These are phyloP conservation scores for Heliangelus exortis DNA, from an alignment of 2,797 vertebrate genomes.

Conservation along the genomic window DNA sequence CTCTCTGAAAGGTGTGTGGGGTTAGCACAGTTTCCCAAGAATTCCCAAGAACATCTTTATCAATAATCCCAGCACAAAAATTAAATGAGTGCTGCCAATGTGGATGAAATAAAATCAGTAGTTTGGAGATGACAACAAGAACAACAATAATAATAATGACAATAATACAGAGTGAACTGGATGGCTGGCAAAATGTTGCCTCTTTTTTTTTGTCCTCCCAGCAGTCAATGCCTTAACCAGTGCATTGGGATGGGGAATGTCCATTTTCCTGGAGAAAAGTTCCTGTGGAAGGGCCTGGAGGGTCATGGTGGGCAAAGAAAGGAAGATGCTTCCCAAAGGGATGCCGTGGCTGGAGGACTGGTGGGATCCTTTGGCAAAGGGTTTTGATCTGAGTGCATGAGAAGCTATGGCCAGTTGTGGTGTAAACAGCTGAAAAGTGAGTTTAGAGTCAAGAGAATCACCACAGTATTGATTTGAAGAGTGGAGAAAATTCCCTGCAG, in stretches of 20 bases:
- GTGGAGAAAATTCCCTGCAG: slow-evolving; percentile 36
- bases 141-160: not conserved
- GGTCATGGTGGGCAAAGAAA: not conserved
- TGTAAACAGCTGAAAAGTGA: not conserved
- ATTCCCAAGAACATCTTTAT: not conserved
- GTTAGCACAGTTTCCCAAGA: not conserved
- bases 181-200: not conserved
- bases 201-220: not conserved
- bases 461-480: slow-evolving; percentile 47
- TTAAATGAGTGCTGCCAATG: not conserved
- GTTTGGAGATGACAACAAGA: not conserved
- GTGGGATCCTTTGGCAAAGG: not conserved
- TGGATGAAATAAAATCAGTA: not conserved
- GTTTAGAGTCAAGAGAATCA: slow-evolving; percentile 33
- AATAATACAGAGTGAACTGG: not conserved
- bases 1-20: not conserved
- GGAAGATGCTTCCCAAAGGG: not conserved
- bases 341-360: not conserved
- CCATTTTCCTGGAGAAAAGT: not conserved
- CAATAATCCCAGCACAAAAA: not conserved
- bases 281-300: not conserved
- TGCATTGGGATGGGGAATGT: not conserved
- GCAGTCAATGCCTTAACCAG: not conserved
- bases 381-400: not conserved
- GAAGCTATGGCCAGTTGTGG: not conserved